Evolutionary conservation across 1,140 invertebrate species (phyloP).

Genomic region (Varroa destructor): DNA sequence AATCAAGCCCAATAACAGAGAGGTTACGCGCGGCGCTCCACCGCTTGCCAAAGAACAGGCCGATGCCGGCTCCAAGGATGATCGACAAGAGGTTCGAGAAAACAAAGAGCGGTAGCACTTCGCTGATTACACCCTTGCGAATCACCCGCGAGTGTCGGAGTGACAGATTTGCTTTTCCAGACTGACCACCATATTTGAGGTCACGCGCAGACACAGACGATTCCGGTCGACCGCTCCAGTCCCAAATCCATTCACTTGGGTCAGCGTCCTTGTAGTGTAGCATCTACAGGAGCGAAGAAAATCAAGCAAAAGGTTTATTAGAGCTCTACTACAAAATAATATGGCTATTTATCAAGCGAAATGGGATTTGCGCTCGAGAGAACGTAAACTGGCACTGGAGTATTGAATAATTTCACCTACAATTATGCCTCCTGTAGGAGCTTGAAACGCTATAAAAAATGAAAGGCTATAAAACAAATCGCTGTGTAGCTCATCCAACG

Average conservation of each 20-base stretch:
- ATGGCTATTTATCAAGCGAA: too few relatives aligned
- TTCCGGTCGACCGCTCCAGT: slow-evolving; percentile 15
- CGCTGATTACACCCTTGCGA: slow-evolving; percentile 10
- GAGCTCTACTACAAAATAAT: too few relatives aligned
- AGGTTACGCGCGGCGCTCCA: slow-evolving; percentile 2
- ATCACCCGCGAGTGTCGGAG: slow-evolving; percentile 21
- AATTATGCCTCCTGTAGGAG: too few relatives aligned
- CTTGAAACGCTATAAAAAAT: too few relatives aligned
- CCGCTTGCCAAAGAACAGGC: slow-evolving; percentile 22
- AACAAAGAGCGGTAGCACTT: slow-evolving; percentile 14
- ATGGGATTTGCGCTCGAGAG: too few relatives aligned
- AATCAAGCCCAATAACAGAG: slow-evolving; percentile 21
- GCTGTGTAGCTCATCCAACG: neutral
- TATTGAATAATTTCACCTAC: too few relatives aligned
- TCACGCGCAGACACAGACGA: slow-evolving; percentile 13
- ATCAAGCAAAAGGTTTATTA: neutral
- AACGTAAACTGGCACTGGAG: too few relatives aligned
- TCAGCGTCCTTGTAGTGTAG: slow-evolving; percentile 20
- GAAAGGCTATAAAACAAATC: too few relatives aligned
- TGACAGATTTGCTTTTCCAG: slow-evolving; percentile 10
- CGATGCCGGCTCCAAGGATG: slow-evolving; percentile 21
- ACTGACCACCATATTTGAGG: slow-evolving; percentile 18
- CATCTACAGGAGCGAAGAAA: neutral
- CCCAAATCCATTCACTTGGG: slow-evolving; percentile 23
- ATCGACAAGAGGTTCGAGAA: slow-evolving; percentile 24